Evolutionary conservation across 2,797 vertebrate genomes (phyloP).

Genomic region (Lepus oiostolus): DNA sequence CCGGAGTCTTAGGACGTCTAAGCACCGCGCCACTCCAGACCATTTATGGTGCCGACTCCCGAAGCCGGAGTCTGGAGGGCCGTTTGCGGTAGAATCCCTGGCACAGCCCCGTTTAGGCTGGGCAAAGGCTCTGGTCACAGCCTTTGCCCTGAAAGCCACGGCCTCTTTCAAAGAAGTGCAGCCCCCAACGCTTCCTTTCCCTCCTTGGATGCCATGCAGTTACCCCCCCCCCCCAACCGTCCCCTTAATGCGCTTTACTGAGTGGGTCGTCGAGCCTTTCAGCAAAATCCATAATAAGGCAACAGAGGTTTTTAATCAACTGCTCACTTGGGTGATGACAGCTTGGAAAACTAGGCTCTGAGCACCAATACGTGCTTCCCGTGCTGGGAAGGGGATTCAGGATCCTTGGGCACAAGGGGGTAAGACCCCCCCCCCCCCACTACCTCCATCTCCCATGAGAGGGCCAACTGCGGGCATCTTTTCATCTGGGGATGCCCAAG

Average conservation of each 20-base stretch:
- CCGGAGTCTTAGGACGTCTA: conserved; percentile 62
- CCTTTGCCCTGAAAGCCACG: not conserved
- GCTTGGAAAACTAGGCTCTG: conserved; percentile 32
- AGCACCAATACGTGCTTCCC: not conserved
- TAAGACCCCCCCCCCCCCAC: not conserved
- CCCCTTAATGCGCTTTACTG: not conserved
- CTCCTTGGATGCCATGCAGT: not conserved
- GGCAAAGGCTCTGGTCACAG: not conserved
- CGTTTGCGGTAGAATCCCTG: not conserved
- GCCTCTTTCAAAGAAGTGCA: conserved; percentile 25
- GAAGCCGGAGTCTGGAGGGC: conserved; percentile 36
- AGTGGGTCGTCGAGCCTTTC: not conserved
- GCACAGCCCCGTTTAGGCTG: conserved; percentile 28
- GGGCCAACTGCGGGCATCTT: not conserved
- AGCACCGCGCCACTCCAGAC: conserved; percentile 49
- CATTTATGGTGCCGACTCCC: conserved; percentile 27
- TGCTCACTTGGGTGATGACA: conserved; percentile 35
- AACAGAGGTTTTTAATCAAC: conserved; percentile 20
- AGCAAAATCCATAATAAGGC: conserved; percentile 37
- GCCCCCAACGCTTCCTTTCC: conserved; percentile 52
- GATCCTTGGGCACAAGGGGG: not conserved
- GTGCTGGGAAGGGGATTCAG: not conserved
- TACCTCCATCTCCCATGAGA: not conserved
- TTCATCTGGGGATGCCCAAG: not conserved
- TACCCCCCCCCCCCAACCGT: not conserved